Conservation (phyloP, 1,140 invertebrate species). For the Trypoxylus dichotomus region DNA sequence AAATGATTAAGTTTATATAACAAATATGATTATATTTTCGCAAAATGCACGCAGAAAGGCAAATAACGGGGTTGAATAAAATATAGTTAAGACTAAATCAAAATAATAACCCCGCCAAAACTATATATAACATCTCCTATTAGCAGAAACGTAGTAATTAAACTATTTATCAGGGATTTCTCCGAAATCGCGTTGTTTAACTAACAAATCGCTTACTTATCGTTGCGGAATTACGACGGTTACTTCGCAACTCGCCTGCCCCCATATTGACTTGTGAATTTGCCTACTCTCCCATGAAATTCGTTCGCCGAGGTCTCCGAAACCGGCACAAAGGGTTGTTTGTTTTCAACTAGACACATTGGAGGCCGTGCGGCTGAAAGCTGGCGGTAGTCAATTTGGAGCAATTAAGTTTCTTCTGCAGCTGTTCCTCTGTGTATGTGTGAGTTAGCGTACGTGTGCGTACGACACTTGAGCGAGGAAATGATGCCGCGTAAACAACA, state of each 20-base stretch:
- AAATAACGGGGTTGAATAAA: too few relatives aligned
- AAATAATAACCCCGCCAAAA: too few relatives aligned
- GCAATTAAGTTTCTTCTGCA: constrained; percentile 11
- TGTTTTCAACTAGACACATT: background rate
- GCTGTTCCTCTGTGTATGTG: background rate
- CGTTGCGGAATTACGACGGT: background rate
- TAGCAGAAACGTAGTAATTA: too few relatives aligned
- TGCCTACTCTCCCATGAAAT: constrained; percentile 8
- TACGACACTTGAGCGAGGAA: background rate
- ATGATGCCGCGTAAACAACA: background rate
- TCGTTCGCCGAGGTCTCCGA: background rate
- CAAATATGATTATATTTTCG: too few relatives aligned
- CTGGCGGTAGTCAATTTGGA: constrained; percentile 18
- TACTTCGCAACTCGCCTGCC: background rate
- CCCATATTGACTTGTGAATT: constrained; percentile 24
- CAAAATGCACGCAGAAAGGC: too few relatives aligned
- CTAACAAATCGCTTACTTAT: background rate
- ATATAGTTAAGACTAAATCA: too few relatives aligned
- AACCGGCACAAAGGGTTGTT: constrained; percentile 2
- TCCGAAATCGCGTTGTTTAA: background rate
- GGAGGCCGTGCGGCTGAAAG: background rate
- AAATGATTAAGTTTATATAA: too few relatives aligned
- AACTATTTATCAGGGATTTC: too few relatives aligned
- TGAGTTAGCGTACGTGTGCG: background rate
- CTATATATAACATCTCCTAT: too few relatives aligned